Evolutionary conservation across 2,888 invertebrate genomes (phyloP).

Genomic region (Ophion costatus): DNA sequence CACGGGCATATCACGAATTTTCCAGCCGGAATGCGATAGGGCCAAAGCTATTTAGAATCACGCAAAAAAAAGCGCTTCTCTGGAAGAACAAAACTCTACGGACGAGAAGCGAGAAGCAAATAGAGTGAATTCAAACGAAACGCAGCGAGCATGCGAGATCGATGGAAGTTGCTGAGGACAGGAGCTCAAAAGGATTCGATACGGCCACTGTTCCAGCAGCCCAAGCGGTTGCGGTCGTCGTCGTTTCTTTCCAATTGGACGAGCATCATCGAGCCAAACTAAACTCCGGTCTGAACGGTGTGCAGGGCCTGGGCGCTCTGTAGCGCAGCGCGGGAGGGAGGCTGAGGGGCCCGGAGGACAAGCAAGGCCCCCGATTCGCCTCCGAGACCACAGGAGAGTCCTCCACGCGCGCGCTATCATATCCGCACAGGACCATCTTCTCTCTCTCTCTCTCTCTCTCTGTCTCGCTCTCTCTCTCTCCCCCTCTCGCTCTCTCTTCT

Average conservation of each 20-base stretch:
- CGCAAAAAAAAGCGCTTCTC: neutral
- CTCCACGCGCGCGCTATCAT: slow-evolving; percentile 36
- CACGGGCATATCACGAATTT: neutral
- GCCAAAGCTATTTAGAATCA: neutral
- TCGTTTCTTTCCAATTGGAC: slow-evolving; percentile 64
- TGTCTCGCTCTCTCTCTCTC: slow-evolving; percentile 8
- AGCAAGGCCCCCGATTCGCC: slow-evolving; percentile 21
- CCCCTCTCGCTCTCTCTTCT: neutral
- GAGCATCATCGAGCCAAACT: slow-evolving; percentile 64
- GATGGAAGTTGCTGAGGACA: slow-evolving; percentile 21
- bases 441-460: neutral
- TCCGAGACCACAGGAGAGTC: slow-evolving; percentile 27
- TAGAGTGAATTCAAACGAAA: neutral
- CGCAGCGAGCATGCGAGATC: neutral
- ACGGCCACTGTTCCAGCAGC: slow-evolving; percentile 52
- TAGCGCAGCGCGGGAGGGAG: slow-evolving; percentile 17
- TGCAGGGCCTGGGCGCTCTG: neutral
- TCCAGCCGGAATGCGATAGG: neutral
- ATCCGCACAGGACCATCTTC: slow-evolving; percentile 30
- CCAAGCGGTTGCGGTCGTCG: slow-evolving; percentile 44
- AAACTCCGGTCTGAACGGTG: slow-evolving; percentile 44
- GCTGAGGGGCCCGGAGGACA: slow-evolving; percentile 21
- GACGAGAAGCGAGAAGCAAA: neutral
- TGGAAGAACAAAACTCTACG: neutral
- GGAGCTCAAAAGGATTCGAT: slow-evolving; percentile 60